Evolutionary conservation across 2,888 invertebrate genomes (phyloP).

Genomic region (Heliothis peltigera): DNA sequence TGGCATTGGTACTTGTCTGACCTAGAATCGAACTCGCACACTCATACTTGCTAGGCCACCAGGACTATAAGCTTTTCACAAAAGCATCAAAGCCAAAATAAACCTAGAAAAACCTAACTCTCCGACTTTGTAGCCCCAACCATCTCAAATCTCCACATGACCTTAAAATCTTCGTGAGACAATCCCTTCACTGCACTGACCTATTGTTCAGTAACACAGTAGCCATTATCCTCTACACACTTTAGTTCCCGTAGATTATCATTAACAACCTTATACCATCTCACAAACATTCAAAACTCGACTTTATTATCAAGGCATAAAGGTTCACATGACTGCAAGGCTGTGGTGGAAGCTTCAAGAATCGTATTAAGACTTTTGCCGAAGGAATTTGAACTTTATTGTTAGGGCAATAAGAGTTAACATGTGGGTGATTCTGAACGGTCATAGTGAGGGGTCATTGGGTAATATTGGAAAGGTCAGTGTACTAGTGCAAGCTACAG

Average conservation of each 20-base stretch:
- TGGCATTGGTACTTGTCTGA: no score
- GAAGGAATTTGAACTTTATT: constrained; percentile 19
- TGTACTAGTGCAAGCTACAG: constrained; percentile 54
- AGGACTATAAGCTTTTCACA: no score
- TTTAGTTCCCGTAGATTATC: constrained; percentile 57
- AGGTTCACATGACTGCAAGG: constrained; percentile 11
- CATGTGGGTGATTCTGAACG: constrained; percentile 41
- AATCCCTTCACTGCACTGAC: constrained; percentile 65
- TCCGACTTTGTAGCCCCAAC: constrained; percentile 13
- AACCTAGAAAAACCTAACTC: not conserved
- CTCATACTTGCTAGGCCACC: no score
- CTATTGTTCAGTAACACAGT: constrained; percentile 69
- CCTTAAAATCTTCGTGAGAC: constrained; percentile 60
- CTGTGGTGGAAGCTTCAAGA: constrained; percentile 16
- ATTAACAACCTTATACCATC: constrained; percentile 17
- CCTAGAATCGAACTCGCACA: no score
- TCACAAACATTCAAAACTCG: constrained; percentile 6
- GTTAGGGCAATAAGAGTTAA: not conserved
- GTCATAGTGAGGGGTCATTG: constrained; percentile 75
- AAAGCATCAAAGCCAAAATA: no score
- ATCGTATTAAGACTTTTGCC: constrained; percentile 4
- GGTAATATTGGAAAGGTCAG: constrained; percentile 76
- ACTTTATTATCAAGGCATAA: not conserved
- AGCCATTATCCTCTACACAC: constrained; percentile 58
- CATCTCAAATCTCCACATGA: constrained; percentile 33